Base-by-base conservation (phyloP, 2,113 vertebrate species). In the Megalops atlanticus region DNA sequence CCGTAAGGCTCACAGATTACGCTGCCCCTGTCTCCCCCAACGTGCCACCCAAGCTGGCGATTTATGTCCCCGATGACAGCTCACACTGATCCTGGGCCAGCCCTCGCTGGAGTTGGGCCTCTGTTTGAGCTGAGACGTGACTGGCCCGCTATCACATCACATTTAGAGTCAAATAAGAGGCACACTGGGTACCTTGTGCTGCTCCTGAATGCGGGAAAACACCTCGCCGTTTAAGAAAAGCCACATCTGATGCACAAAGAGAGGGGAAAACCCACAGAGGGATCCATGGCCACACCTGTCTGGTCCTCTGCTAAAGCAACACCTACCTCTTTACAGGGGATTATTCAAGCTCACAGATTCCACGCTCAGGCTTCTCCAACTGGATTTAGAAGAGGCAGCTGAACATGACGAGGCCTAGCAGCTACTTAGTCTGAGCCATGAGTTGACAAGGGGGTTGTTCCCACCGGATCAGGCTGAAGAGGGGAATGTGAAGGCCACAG, bases 11-110 rank as follows among this genome's bases (percentile, higher is more conserved):
- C 87, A 85, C 85, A 87, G 91, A 91, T 91, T 90, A 83, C 90
- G 91, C 89, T 82, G 87, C 91, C 4, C 91, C 16, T 93, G 92
- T 84, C 88, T 92, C 92, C 88, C 87, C n/a, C 86, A 89, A 92
- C 93, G 94, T 83, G 68, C 92, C 92, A 89, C 90, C 93, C 92
- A 94, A 92, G 90, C 93, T 89, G 87, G 92, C 91, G 90, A 94
- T 95, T 95, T 95, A 91, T 92, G 92, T 91, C 89, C 89, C 93
- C 86, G 87, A 91, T 68, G 92, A 96, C 94, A 95, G 96, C 90
- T 94, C 91, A 90, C 92, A 95, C 87, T 96, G 94, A 97, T 96
- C 94, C 83, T 43, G 71, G 80, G 96, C 96, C 96, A 97, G 87
- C 82, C 85, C 87, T 90, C 92, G 88, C 93, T 92, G 92, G 92